Evolutionary conservation across 2,113 vertebrate species (phyloP), one percentile per base, ranked within the genome.

Genomic region (Ondatra zibethicus): DNA sequence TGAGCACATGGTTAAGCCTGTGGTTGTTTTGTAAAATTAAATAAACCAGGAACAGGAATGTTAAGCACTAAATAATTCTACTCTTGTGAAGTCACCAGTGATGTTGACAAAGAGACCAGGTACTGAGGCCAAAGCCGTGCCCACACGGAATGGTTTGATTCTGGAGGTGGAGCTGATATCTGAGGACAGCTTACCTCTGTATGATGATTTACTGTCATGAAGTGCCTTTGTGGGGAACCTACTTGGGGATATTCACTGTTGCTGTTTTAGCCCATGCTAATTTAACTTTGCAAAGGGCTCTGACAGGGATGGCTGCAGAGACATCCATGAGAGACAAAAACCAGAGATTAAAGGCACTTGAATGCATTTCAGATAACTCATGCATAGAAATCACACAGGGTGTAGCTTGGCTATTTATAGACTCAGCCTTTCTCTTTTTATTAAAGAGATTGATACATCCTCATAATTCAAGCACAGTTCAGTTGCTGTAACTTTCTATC

Each of bases 141-240:
- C 45, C n/a, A 19, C 1, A 17, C 31, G 45, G 45, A 31, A 10
- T 36, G 0, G 75, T 13, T 23, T 0, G 0, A 2, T 52, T 16
- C 17, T 9, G 42, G 50, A 68, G 47, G n/a, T 27, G 6, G 21
- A n/a, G 68, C 36, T 29, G 12, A 45, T 12, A 3, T 12, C 23
- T 2, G 31, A 93, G 31, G 16, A 65, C 0, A 14, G 2, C n/a
- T 66, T 63, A 0, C 81, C n/a, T 61, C 39, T 42, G 16, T 65
- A 11, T 3, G 11, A 45, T 29, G 8, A 0, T 1, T 4, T 1
- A 0, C 14, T 13, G 17, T 33, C 2, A 9, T 10, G 4, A 55
- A 12, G 3, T 55, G 7, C 31, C 82, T 16, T n/a, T 31, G 31
- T 42, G 25, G 33, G 65, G 39, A 78, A 8, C 27, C 2, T 12